phyloP scores from a whole-genome alignment of 2,888 invertebrate genomes.

The Rhamphomyia laevipes region DNA sequence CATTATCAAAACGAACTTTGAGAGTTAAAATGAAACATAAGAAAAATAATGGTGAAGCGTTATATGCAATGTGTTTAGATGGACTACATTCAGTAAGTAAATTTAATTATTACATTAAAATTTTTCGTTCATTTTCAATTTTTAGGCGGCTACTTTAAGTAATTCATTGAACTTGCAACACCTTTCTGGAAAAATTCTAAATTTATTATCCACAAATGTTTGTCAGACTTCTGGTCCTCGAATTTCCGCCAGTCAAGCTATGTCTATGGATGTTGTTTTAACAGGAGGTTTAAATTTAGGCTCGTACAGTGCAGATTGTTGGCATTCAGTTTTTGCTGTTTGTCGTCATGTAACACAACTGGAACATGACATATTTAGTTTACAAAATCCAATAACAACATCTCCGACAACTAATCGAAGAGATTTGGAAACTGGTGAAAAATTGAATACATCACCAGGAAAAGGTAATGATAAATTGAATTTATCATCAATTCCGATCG shows the following conservation, averaged over 20 bases:
- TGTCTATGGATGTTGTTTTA: conserved; percentile 85
- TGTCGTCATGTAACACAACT: conserved; percentile 85
- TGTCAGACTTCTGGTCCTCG: conserved; percentile 69
- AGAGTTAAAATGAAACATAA: conserved; percentile 37
- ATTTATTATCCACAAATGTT: conserved; percentile 75
- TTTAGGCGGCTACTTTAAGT: conserved; percentile 74
- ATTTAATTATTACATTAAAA: neutral
- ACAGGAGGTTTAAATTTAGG: conserved; percentile 80
- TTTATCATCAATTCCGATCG: conserved; percentile 48
- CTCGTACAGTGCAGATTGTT: conserved; percentile 85
- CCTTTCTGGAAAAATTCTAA: conserved; percentile 81
- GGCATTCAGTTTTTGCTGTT: conserved; percentile 91
- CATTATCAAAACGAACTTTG: conserved; percentile 43
- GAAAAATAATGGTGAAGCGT: conserved; percentile 54
- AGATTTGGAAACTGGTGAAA: conserved; percentile 35
- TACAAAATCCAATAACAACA: conserved; percentile 42
- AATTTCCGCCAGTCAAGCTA: conserved; percentile 76
- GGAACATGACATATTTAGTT: conserved; percentile 82
- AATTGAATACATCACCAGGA: conserved; percentile 33
- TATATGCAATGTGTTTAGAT: conserved; percentile 76
- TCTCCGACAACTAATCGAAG: conserved; percentile 31
- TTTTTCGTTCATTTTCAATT: neutral
- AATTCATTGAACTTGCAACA: conserved; percentile 80
- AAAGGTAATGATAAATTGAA: conserved; percentile 49
- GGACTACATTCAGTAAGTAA: conserved; percentile 68